A percentile compares a stretch with the other conserved stretches of the same genome.
Conservation (phyloP, 2,113 vertebrate species). For the Archocentrus centrarchus region DNA sequence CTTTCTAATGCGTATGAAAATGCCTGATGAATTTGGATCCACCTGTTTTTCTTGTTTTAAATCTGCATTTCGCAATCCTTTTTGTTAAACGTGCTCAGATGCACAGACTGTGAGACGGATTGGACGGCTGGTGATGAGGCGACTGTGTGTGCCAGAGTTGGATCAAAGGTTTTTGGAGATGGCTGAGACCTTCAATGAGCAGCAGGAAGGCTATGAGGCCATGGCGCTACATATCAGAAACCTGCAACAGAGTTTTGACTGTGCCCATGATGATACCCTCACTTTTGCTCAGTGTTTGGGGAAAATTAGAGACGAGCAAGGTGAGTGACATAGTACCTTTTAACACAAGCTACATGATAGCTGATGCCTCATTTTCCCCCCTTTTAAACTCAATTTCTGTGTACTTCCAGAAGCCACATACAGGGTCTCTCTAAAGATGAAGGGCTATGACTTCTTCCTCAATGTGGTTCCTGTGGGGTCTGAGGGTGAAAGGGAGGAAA, state of each 20-base stretch:
- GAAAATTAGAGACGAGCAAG: constrained; percentile 61
- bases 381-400: background rate
- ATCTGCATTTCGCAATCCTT: background rate
- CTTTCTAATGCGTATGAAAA: background rate
- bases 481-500: constrained; percentile 9
- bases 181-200: constrained; percentile 75
- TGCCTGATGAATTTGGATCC: background rate
- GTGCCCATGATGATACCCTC: constrained; percentile 31
- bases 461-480: constrained; percentile 54
- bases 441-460: constrained; percentile 80
- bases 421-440: constrained; percentile 69
- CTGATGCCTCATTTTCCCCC: background rate
- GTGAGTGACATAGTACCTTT: constrained; percentile 52
- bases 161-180: constrained; percentile 70
- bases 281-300: constrained; percentile 65
- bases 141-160: constrained; percentile 63
- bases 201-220: constrained; percentile 70
- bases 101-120: constrained; percentile 11
- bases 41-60: background rate
- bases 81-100: constrained; percentile 14
- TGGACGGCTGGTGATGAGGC: constrained; percentile 64
- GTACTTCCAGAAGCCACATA: constrained; percentile 60
- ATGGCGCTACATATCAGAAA: constrained; percentile 62
- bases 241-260: constrained; percentile 61
- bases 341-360: background rate